Evolutionary conservation across 2,113 vertebrate species (phyloP), one percentile per base, ranked within the genome.

Genomic region (Nesoenas mayeri): DNA sequence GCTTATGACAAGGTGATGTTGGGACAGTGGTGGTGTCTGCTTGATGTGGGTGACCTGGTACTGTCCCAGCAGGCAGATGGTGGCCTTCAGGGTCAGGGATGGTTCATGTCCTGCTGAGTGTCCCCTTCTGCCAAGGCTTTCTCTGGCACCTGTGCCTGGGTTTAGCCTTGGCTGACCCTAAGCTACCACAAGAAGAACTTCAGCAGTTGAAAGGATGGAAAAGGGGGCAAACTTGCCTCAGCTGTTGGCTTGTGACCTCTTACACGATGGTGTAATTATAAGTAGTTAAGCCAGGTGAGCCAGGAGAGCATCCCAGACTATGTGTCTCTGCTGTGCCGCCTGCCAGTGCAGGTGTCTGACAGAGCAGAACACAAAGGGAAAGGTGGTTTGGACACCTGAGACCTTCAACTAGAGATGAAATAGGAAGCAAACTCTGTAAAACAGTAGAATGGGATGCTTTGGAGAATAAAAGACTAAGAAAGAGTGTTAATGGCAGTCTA

Each of bases 281-380:
- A 58, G 36, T 17, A 38, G 22, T 47, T 26, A 65, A 8, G 9
- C 11, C 44, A 29, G 21, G 12, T 44, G 61, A 47, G 42, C 21
- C 38, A 53, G 6, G 1, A 29, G 42, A 69, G 42, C 50, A 50
- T 19, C 54, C 54, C 29, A 34, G 34, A 20, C 7, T 1, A 25
- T 13, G 22, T 16, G 18, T 14, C 0, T 2, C 38, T 50, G 47
- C n/a, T 34, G 24, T 14, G 24, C 14, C 24, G 2, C 4, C 26
- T 84, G 79, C n/a, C 26, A 5, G 18, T 3, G 38, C 32, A 26
- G 25, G 29, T 20, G 22, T 24, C 48, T 32, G 56, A 70, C 26
- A 50, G 61, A 50, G 26, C 10, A 31, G 38, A 73, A 15, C 42
- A n/a, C 17, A 15, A 51, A 36, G 47, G 22, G 4, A 36, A 44